phyloP scores from a whole-genome alignment of 2,888 invertebrate genomes.

The Macroteleia sp. region DNA sequence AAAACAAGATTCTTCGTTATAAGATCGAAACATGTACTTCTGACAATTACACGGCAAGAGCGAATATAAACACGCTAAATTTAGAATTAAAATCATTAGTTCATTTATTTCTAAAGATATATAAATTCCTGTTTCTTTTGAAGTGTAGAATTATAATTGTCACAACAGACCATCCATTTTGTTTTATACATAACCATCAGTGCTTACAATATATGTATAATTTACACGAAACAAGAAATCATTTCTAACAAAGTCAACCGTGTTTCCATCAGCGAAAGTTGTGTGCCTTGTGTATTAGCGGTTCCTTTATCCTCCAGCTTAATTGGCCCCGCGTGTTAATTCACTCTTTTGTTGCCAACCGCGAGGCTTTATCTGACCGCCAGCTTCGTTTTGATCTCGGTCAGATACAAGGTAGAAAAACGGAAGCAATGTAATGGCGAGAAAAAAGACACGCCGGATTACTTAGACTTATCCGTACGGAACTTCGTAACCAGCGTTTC shows the following conservation, averaged over 20 bases:
- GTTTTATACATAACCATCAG: too few relatives aligned
- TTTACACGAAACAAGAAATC: too few relatives aligned
- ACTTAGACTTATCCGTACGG: slow-evolving; percentile 46
- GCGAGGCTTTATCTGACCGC: slow-evolving; percentile 70
- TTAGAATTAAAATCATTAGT: too few relatives aligned
- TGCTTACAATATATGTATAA: too few relatives aligned
- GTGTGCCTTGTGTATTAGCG: slow-evolving; percentile 63
- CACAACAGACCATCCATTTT: too few relatives aligned
- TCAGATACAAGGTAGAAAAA: slow-evolving; percentile 15
- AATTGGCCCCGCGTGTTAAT: slow-evolving; percentile 75
- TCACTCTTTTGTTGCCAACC: slow-evolving; percentile 64
- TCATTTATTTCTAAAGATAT: too few relatives aligned
- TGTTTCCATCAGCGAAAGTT: slow-evolving; percentile 9
- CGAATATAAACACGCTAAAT: too few relatives aligned
- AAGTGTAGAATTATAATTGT: too few relatives aligned
- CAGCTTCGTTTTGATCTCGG: slow-evolving; percentile 33
- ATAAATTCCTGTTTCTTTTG: too few relatives aligned
- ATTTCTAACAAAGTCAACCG: neutral
- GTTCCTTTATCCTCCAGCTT: slow-evolving; percentile 62
- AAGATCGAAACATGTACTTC: too few relatives aligned
- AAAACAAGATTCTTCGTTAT: too few relatives aligned
- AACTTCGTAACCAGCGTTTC: slow-evolving; percentile 25
- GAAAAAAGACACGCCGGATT: slow-evolving; percentile 60
- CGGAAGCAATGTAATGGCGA: slow-evolving; percentile 39
- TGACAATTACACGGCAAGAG: too few relatives aligned